Base-by-base conservation (phyloP, 2,113 vertebrate species). In the Datnioides undecimradiatus region DNA sequence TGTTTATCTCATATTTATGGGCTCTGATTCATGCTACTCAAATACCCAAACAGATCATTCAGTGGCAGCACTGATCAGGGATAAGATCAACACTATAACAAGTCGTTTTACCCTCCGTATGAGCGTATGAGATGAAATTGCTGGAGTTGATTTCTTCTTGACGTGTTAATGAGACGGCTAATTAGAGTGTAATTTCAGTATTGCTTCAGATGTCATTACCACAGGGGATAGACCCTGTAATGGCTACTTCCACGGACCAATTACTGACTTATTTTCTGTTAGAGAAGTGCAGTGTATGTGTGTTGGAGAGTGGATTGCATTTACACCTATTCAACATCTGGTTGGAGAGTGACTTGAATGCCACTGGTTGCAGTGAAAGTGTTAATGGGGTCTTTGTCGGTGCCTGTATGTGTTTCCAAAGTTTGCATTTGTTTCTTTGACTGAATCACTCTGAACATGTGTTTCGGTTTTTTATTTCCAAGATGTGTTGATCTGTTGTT, bases 231-330 rank as follows among this genome's bases (percentile, higher is more conserved):
- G 51, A 57, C 40, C 11, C 17, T n/a, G 11, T 63, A 41, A 64
- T 31, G n/a, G 46, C n/a, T 45, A 40, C 48, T 65, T 49, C 27
- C 23, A 71, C 66, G 58, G 25, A 62, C 46, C 25, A 34, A 36
- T 54, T 55, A 41, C 19, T 48, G 6, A 73, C 55, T 34, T 46
- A 43, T 38, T 60, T 60, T 46, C 54, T 73, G 48, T 33, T 48
- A 14, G 6, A 45, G 3, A 27, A 29, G 2, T 4, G 21, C n/a
- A 14, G 25, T 40, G 10, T 17, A 9, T 10, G 41, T 57, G 54
- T 40, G n/a, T 34, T 14, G 6, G 11, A 49, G 41, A 49, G 7
- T 36, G 1, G 0, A 4, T 57, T 11, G 13, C 23, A 19, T 41
- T 48, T 48, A 41, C 25, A 36, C 46, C 11, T 23, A 31, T 65